These are phyloP conservation scores for Cnemophilus loriae DNA, from an alignment of 2,113 vertebrate species.

Conservation along the genomic window DNA sequence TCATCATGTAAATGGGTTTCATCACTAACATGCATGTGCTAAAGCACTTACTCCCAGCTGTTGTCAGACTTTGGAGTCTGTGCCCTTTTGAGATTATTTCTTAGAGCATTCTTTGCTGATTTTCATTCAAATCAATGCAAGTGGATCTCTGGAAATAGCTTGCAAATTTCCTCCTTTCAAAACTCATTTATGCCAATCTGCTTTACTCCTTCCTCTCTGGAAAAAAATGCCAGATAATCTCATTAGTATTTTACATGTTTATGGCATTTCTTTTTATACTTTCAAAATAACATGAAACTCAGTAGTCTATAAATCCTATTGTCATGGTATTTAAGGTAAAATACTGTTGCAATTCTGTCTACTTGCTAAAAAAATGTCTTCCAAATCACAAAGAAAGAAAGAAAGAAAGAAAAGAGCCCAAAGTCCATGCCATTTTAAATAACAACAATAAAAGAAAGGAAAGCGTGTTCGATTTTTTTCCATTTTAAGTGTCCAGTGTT, in stretches of 20 bases:
- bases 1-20: background rate
- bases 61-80: background rate
- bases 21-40: background rate
- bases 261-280: background rate
- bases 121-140: constrained; percentile 56
- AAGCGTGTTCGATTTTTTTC: background rate
- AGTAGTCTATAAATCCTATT: background rate
- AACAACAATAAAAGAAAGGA: background rate
- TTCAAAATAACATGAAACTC: background rate
- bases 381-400: background rate
- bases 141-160: constrained; percentile 41
- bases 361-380: background rate
- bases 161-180: constrained; percentile 44
- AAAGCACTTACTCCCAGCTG: constrained; percentile 1
- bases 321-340: background rate
- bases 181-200: constrained; percentile 36
- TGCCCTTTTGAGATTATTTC: constrained; percentile 6
- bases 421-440: background rate
- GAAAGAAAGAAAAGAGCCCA: background rate
- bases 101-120: constrained; percentile 26
- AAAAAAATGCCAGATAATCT: constrained; percentile 12
- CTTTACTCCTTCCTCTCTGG: constrained; percentile 35
- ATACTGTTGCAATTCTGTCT: background rate
- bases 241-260: constrained; percentile 49
- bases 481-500: background rate